phyloP scores from a whole-genome alignment of 2,888 invertebrate genomes.

The Nebria salina region DNA sequence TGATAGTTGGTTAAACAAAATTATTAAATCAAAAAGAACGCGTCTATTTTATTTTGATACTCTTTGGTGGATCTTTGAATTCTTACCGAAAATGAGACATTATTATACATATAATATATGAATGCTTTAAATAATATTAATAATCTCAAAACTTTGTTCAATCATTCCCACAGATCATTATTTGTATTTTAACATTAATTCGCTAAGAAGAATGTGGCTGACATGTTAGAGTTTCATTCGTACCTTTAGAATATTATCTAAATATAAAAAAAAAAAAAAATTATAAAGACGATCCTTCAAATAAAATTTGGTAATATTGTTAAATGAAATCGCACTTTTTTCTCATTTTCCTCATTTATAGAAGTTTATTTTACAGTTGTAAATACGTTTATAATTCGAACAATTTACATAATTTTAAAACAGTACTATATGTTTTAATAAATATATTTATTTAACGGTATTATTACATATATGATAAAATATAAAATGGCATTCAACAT shows the following conservation, averaged over 20 bases:
- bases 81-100: background rate
- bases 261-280: constrained; percentile 21
- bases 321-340: constrained; percentile 40
- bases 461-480: constrained; percentile 9
- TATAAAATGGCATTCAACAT: background rate
- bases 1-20: constrained; percentile 6
- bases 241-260: constrained; percentile 35
- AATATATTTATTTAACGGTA: constrained; percentile 15
- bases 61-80: background rate
- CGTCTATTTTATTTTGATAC: constrained; percentile 8
- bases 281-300: constrained; percentile 38
- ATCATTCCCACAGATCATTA: constrained; percentile 40
- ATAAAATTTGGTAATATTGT: constrained; percentile 45
- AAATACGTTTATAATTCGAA: too few species aligned
- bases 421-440: background rate
- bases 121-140: constrained; percentile 4
- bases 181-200: constrained; percentile 33
- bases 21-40: background rate
- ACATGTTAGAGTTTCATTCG: constrained; percentile 28
- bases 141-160: constrained; percentile 21
- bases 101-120: background rate
- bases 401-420: background rate
- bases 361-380: constrained; percentile 22
- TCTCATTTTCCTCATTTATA: constrained; percentile 21
- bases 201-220: constrained; percentile 38